Evolutionary conservation across 1,140 invertebrate genomes (phyloP).

Genomic region (Aphis gossypii): DNA sequence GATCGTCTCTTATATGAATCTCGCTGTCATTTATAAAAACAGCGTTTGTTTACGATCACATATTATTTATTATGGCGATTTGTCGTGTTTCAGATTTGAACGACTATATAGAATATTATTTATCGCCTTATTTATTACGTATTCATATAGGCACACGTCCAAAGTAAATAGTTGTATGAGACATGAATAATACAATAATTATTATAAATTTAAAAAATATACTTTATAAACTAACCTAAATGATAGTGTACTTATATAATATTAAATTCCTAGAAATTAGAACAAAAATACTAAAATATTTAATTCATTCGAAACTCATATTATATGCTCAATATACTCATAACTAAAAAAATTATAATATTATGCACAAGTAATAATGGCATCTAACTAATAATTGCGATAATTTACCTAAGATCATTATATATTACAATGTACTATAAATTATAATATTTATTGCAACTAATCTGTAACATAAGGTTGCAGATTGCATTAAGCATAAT

Average conservation of each 20-base stretch:
- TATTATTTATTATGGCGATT: neutral
- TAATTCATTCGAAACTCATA: too few relatives aligned
- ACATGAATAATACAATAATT: neutral
- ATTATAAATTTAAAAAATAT: neutral
- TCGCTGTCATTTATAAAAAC: constrained; percentile 28
- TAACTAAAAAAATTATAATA: neutral
- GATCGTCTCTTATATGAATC: constrained; percentile 18
- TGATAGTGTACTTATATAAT: too few relatives aligned
- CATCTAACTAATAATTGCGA: neutral
- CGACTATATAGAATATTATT: neutral
- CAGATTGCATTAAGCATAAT: too few relatives aligned
- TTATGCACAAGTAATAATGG: neutral
- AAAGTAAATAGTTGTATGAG: neutral
- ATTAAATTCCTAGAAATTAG: too few relatives aligned
- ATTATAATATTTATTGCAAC: too few relatives aligned
- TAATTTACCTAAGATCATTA: neutral
- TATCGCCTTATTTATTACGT: neutral
- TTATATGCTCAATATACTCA: too few relatives aligned
- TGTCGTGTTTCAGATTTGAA: neutral
- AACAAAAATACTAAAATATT: too few relatives aligned
- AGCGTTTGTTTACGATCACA: neutral
- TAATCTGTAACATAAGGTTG: too few relatives aligned
- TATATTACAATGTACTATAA: too few relatives aligned
- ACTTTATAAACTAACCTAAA: neutral
- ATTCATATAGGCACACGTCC: neutral